Percentiles rank a stretch among this genome's conserved stretches.
Conservation (phyloP, 1,140 invertebrate species). For the Drosophila mayri region DNA sequence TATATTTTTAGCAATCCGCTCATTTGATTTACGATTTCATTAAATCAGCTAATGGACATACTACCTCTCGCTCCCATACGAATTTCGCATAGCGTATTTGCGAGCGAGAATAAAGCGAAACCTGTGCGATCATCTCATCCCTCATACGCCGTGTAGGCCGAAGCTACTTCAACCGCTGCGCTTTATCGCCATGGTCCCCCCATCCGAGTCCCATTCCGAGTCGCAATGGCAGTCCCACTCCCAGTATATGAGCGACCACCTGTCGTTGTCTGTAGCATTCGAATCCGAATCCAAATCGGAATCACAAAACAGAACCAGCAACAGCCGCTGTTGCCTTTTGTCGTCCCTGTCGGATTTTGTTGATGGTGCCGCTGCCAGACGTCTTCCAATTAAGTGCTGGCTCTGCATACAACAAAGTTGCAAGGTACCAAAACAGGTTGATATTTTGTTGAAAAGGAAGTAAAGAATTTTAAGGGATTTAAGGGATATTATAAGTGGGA, state of each 20-base stretch:
- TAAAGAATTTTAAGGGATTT: background rate
- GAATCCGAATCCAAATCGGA: slow-evolving; percentile 20
- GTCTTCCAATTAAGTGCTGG: slow-evolving; percentile 68
- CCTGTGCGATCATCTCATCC: slow-evolving; percentile 62
- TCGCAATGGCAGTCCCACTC: slow-evolving; percentile 4
- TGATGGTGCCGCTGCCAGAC: slow-evolving; percentile 49
- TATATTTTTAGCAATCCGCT: slow-evolving; percentile 80
- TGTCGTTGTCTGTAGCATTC: slow-evolving; percentile 72
- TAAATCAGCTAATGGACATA: slow-evolving; percentile 82
- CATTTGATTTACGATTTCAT: slow-evolving; percentile 84
- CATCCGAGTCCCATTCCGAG: background rate
- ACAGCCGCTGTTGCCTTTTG: slow-evolving; percentile 20
- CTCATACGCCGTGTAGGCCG: slow-evolving; percentile 49
- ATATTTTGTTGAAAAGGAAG: background rate
- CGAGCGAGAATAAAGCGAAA: slow-evolving; percentile 50
- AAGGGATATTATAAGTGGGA: background rate
- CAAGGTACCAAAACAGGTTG: slow-evolving; percentile 15
- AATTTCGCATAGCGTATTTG: slow-evolving; percentile 1
- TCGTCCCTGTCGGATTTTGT: slow-evolving; percentile 20
- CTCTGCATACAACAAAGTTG: slow-evolving; percentile 42
- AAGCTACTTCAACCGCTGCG: slow-evolving; percentile 26
- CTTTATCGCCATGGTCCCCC: slow-evolving; percentile 26
- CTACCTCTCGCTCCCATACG: slow-evolving; percentile 42
- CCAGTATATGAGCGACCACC: slow-evolving; percentile 58
- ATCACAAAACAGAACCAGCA: slow-evolving; percentile 17